Evolutionary conservation across 53 echinoderm and acorn worm genomes (phyloP).

Genomic region (Apostichopus leukothele): DNA sequence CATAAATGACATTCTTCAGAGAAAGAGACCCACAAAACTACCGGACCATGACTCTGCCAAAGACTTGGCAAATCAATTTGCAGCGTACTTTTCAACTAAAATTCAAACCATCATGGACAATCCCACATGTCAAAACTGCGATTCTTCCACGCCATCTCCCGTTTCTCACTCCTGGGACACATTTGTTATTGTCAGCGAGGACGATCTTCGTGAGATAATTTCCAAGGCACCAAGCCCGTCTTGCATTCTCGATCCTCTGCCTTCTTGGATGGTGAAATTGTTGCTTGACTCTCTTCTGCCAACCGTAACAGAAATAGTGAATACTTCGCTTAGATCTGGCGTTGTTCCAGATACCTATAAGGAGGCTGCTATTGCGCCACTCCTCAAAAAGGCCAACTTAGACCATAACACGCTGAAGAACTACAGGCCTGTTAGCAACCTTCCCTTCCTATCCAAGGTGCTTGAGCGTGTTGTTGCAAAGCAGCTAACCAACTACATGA

Average conservation of each 20-base stretch:
- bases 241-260: conserved; percentile 2
- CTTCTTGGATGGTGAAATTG: not conserved
- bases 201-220: not conserved
- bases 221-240: not conserved
- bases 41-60: not conserved
- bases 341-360: conserved; percentile 1
- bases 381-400: not conserved
- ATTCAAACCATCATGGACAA: not conserved
- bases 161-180: not conserved
- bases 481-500: conserved; percentile 30
- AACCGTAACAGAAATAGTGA: not conserved
- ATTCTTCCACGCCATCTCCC: not conserved
- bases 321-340: not conserved
- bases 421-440: not conserved
- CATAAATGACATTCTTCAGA: not conserved
- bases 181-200: not conserved
- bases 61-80: not conserved
- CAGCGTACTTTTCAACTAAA: not conserved
- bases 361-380: not conserved
- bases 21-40: not conserved
- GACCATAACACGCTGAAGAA: conserved; percentile 7
- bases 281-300: not conserved
- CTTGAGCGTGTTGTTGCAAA: conserved; percentile 31
- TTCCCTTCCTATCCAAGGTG: not conserved
- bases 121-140: not conserved